These are phyloP conservation scores for Drosophila meridiana DNA, from an alignment of 2,888 invertebrate genomes.

Conservation along the genomic window DNA sequence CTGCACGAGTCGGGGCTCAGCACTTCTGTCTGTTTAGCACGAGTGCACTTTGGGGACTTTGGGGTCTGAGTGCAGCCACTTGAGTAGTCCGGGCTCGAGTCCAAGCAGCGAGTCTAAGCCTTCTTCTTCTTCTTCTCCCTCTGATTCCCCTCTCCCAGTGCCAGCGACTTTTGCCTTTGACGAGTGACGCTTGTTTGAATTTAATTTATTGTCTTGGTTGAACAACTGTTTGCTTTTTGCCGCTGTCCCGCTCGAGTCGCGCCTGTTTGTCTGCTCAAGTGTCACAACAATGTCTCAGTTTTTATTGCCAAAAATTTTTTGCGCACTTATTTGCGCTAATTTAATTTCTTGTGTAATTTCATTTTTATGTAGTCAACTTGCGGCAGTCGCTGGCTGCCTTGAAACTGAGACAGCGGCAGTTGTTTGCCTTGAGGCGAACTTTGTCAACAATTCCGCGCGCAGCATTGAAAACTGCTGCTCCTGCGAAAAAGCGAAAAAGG, in stretches of 20 bases:
- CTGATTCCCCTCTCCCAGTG: not conserved
- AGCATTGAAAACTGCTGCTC: constrained; percentile 74
- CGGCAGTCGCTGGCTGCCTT: constrained; percentile 56
- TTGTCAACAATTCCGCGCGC: constrained; percentile 79
- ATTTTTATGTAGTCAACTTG: constrained; percentile 75
- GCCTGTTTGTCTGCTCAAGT: constrained; percentile 53
- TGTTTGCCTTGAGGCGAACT: constrained; percentile 79
- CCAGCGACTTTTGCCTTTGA: constrained; percentile 54
- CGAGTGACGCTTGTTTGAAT: constrained; percentile 66
- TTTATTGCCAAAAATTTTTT: constrained; percentile 68
- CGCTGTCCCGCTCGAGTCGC: constrained; percentile 4
- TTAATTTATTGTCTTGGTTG: constrained; percentile 74
- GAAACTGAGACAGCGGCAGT: constrained; percentile 62
- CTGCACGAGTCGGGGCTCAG: constrained; percentile 16
- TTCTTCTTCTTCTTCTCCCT: constrained; percentile 2
- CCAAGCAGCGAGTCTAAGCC: constrained; percentile 28
- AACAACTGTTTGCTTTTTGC: constrained; percentile 47
- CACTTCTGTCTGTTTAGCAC: constrained; percentile 68
- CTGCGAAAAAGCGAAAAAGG: constrained; percentile 68
- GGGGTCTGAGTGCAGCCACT: constrained; percentile 56
- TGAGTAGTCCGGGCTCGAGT: constrained; percentile 49
- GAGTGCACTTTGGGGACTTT: constrained; percentile 61
- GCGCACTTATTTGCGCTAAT: constrained; percentile 75
- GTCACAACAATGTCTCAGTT: constrained; percentile 72
- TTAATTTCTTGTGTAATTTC: constrained; percentile 78